A percentile compares a stretch with the other conserved stretches of the same genome.
phyloP scores from a whole-genome alignment of 2,113 vertebrate genomes.

The Malurus elegans region DNA sequence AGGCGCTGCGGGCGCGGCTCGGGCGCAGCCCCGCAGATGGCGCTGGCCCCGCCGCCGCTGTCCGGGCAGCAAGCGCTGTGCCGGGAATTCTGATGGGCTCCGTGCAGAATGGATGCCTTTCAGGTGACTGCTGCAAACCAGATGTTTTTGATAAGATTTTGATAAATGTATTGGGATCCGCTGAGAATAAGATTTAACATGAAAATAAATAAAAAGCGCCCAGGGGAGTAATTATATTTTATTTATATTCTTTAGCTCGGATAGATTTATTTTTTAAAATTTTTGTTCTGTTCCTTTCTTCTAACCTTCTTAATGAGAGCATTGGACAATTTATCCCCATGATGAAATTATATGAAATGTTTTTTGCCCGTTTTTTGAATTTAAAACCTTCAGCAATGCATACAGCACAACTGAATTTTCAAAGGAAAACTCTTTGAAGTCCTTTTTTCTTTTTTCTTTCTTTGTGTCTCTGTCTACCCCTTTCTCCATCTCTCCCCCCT shows the following conservation, averaged over 20 bases:
- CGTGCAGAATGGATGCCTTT: background rate
- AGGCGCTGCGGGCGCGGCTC: background rate
- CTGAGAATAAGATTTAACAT: constrained; percentile 10
- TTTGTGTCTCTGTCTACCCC: constrained; percentile 68
- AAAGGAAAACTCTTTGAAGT: constrained; percentile 72
- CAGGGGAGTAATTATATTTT: constrained; percentile 34
- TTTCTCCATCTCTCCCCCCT: constrained; percentile 54
- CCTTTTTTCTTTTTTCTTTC: constrained; percentile 59
- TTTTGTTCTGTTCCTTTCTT: constrained; percentile 16
- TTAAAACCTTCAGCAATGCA: constrained; percentile 60
- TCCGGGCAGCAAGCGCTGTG: background rate
- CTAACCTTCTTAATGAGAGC: constrained; percentile 5
- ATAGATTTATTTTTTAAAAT: background rate
- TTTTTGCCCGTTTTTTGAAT: constrained; percentile 60
- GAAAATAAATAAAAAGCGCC: constrained; percentile 39
- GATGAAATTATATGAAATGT: constrained; percentile 54
- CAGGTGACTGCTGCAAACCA: constrained; percentile 12
- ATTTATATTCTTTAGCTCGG: constrained; percentile 25
- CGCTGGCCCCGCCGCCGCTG: background rate
- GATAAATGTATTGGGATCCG: constrained; percentile 20
- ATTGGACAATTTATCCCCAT: constrained; percentile 28
- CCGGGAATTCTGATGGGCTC: constrained; percentile 4
- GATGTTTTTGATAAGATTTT: constrained; percentile 38
- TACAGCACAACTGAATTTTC: constrained; percentile 69
- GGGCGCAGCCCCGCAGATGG: constrained; percentile 53